Base-by-base conservation (phyloP, 2,113 vertebrate genomes). In the Candoia aspera region DNA sequence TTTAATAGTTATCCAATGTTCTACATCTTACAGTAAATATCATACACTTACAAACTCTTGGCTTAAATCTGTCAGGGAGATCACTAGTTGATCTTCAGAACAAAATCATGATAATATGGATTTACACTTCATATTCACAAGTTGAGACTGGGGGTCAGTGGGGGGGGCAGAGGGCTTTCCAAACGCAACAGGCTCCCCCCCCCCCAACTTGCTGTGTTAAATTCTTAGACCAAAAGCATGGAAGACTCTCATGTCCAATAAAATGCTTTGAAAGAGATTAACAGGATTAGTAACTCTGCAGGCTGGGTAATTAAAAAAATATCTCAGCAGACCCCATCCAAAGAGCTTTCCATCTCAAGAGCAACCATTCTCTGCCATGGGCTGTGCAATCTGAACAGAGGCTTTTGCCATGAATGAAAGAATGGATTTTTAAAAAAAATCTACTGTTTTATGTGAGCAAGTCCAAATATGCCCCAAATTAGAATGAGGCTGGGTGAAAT, bases 1-100 rank as follows among this genome's bases (percentile, higher is more conserved):
- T 99, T 99, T 99, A 98, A 99, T 99, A 99, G 98, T 99, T 99
- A 98, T 98, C 98, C 97, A 99, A 98, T 98, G 98, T 98, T 99
- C 99, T 99, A 99, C 99, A 99, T 99, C 98, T 99, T 99, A 99
- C 99, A 99, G 99, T 99, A 99, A 99, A 98, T 99, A 98, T 98
- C 96, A 97, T 99, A 99, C 98, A 99, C 98, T 99, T 99, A 99
- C 99, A 99, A 99, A 99, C 98, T 97, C 97, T 98, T 99, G 99
- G 98, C 98, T 98, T 99, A 98, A 98, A 98, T 98, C 98, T 98
- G 98, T 98, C 98, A 98, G 98, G 98, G 97, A 98, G 98, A 99
- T 99, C 98, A 98, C 97, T 97, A 99, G 98, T 97, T 98, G 99
- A 98, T 98, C 98, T 98, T 98, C 96, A 95, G 97, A 97, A 96